These are phyloP conservation scores for Synergus itoensis DNA, from an alignment of 2,888 invertebrate species.

Conservation along the genomic window DNA sequence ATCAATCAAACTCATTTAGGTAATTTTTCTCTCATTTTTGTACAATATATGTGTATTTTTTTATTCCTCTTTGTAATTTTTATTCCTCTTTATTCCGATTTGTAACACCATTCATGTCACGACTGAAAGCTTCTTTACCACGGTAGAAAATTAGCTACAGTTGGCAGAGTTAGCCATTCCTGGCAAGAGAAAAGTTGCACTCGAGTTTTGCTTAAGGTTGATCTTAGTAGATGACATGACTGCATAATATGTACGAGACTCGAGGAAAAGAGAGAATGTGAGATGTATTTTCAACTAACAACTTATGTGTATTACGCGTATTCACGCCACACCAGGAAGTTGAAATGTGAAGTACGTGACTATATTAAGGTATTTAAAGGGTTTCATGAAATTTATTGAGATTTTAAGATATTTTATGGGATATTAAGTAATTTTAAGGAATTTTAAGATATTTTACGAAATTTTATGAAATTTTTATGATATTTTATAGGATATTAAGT, in stretches of 20 bases:
- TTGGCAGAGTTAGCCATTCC: not conserved
- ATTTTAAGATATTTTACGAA: too few relatives aligned
- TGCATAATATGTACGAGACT: slow-evolving; percentile 17
- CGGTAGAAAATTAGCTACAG: slow-evolving; percentile 8
- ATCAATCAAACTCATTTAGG: too few relatives aligned
- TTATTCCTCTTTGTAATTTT: too few relatives aligned
- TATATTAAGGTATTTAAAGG: too few relatives aligned
- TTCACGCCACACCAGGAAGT: slow-evolving; percentile 1
- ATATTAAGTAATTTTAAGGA: too few relatives aligned
- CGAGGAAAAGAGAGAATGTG: slow-evolving; percentile 4
- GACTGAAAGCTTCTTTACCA: not conserved
- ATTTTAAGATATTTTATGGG: too few relatives aligned
- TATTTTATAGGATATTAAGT: too few relatives aligned
- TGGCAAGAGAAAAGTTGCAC: slow-evolving; percentile 1
- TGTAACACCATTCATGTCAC: not conserved
- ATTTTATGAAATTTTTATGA: too few relatives aligned
- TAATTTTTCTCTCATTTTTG: not conserved
- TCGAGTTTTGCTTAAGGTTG: slow-evolving; percentile 10
- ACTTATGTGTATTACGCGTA: slow-evolving; percentile 23
- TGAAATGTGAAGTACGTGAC: slow-evolving; percentile 25
- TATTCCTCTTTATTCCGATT: not conserved
- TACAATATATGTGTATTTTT: not conserved
- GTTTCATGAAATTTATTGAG: too few relatives aligned
- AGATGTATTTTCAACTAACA: slow-evolving; percentile 36
- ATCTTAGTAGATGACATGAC: slow-evolving; percentile 6